Base-by-base conservation (phyloP, 2,113 vertebrate genomes). In the Pica pica region DNA sequence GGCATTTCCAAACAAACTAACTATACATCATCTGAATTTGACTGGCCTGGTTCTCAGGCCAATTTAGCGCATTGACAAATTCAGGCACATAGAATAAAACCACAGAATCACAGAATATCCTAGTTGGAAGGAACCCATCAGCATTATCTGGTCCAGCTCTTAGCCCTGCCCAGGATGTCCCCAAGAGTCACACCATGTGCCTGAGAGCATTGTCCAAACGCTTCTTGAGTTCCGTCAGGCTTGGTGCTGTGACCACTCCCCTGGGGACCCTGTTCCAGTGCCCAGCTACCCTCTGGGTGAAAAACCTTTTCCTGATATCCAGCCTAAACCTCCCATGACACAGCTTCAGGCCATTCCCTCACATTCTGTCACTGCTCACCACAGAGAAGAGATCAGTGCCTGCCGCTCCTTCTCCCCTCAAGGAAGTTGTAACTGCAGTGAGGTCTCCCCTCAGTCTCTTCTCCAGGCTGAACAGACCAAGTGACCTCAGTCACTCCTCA, bases 281-380 rank as follows among this genome's bases (percentile, higher is more conserved):
- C 10, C 8, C 27, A 59, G 0, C 0, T 13, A 28, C 6, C 9
- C 7, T 24, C 44, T 39, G 10, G 1, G 6, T 8, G 16, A 26
- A 46, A 12, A 82, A 50, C 4, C 12, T 50, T 35, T 2, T 52
- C 2, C 13, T 28, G 1, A 52, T 2, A 67, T 14, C 16, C 44
- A 30, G 1, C 7, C 5, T 26, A 82, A 81, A 30, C 10, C 6
- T 44, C 1, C 27, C 3, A 6, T n/a, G 37, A 37, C 13, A 14
- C 5, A 46, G 1, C 7, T 59, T 50, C 44, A 37, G 13, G 30
- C n/a, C 13, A 30, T 22, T 42, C 13, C 31, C 20, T 50, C 0
- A 0, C 4, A 1, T 52, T 3, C 28, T 52, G 33, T n/a, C 52
- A 52, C 33, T 46, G 41, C 1, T 52, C 9, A 46, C 16, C 19